phyloP scores from a whole-genome alignment of 1,140 invertebrate genomes.

The Papilio machaon region DNA sequence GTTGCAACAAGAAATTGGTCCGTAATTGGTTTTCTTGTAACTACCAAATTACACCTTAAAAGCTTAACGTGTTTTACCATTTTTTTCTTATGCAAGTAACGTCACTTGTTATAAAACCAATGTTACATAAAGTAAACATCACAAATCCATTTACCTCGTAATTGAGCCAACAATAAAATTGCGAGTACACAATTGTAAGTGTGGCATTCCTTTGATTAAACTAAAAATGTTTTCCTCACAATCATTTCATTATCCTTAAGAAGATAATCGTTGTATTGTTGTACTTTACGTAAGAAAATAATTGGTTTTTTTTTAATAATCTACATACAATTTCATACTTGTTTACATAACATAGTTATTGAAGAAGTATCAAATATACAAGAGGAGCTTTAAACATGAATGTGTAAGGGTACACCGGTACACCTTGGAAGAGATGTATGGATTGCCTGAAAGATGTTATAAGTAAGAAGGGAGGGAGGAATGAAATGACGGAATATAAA shows the following conservation, averaged over 20 bases:
- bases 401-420: no score
- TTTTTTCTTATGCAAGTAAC: not conserved
- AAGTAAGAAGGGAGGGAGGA: no score
- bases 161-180: conserved; percentile 1
- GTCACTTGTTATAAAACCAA: not conserved
- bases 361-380: no score
- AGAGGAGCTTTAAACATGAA: no score
- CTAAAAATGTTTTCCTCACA: conserved; percentile 18
- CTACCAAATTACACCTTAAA: not conserved
- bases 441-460: no score
- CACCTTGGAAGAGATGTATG: no score
- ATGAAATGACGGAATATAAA: no score
- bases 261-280: conserved; percentile 24
- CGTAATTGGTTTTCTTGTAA: not conserved
- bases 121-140: conserved; percentile 4
- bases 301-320: not conserved
- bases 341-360: not conserved
- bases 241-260: conserved; percentile 31
- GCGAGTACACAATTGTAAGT: not conserved
- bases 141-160: not conserved
- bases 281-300: conserved; percentile 23
- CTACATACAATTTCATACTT: not conserved
- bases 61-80: not conserved
- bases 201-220: not conserved
- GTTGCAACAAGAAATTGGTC: not conserved